These are phyloP conservation scores for Pseudobourletiella spinata DNA, from an alignment of 1,140 invertebrate genomes.

Conservation along the genomic window DNA sequence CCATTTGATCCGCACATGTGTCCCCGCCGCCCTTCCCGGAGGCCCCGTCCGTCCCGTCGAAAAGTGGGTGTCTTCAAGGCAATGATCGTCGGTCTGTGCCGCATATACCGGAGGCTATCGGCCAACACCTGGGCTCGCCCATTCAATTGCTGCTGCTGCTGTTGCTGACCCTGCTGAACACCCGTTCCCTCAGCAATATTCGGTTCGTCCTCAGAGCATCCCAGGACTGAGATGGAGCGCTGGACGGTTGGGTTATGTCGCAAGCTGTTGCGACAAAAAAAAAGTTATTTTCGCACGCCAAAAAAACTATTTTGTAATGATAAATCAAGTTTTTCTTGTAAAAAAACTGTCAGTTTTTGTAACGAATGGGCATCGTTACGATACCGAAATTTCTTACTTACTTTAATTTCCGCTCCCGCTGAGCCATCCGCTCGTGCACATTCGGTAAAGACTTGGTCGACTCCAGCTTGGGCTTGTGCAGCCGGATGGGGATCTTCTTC, in stretches of 20 bases:
- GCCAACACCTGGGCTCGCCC: slow-evolving; percentile 14
- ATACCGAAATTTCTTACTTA: too few species aligned
- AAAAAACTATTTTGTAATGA: too few species aligned
- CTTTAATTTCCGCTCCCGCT: slow-evolving; percentile 45
- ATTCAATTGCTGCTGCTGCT: not conserved
- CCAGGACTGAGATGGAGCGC: slow-evolving; percentile 67
- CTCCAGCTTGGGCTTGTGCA: slow-evolving; percentile 12
- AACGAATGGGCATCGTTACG: too few species aligned
- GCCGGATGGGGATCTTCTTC: slow-evolving; percentile 17
- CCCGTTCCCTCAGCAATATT: not conserved
- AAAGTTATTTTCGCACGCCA: not conserved
- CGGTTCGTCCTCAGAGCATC: slow-evolving; percentile 56
- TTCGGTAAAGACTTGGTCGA: slow-evolving; percentile 59
- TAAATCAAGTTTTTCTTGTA: too few species aligned
- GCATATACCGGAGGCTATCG: slow-evolving; percentile 55
- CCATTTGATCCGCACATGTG: slow-evolving; percentile 6
- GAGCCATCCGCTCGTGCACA: slow-evolving; percentile 62
- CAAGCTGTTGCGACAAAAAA: slow-evolving; percentile 47
- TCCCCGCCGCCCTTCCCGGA: not conserved
- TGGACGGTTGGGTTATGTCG: slow-evolving; percentile 45
- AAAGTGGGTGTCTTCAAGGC: slow-evolving; percentile 61
- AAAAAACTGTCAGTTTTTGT: too few species aligned
- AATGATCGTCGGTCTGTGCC: slow-evolving; percentile 75
- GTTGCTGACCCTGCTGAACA: not conserved
- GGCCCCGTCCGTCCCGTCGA: slow-evolving; percentile 12